Base-by-base conservation (phyloP, 2,113 vertebrate species). In the Asarcornis scutulata region DNA sequence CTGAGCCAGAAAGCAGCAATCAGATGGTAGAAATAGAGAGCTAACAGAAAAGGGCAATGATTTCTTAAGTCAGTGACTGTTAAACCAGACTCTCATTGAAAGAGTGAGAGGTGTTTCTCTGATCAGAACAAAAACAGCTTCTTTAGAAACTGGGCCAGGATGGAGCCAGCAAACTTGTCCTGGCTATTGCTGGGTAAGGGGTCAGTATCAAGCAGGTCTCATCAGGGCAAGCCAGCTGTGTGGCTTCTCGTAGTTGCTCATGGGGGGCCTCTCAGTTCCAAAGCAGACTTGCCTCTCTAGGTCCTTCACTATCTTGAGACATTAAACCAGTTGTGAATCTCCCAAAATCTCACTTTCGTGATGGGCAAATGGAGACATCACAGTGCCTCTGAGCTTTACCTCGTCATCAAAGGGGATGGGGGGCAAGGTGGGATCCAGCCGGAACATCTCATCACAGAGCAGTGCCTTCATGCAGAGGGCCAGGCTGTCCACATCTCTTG, bases 371-470 rank as follows among this genome's bases (percentile, higher is more conserved):
- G 12, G 36, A 94, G 16, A 17, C 8, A 9, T 1, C 12, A 12
- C 12, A 48, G 15, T 6, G 2, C 25, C 27, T 66, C 42, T 67
- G 58, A 91, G 62, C 48, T 50, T 96, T 67, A 98, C 98, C 98
- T 98, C 93, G 38, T 97, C 93, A 52, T 98, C 93, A 63, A 99
- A 99, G 75, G 98, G 98, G 44, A 99, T 3, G 0, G 99, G 98
- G 23, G 99, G 98, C 58, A 99, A 95, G 0, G 97, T 97, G 89
- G 98, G 98, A 82, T 99, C 99, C 97, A 99, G 93, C 9, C 17
- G 81, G 95, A 99, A 99, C 98, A 99, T 97, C 94, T 99, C 96
- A 36, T 99, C 92, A 10, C 98, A 98, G 25, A 99, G 98, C 77
- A 99, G 94, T 0, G 98, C 99, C 97, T 96, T 97, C 98, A 99